Conservation (phyloP, 1,140 invertebrate genomes). For the Leptinotarsa undecemlineata region DNA sequence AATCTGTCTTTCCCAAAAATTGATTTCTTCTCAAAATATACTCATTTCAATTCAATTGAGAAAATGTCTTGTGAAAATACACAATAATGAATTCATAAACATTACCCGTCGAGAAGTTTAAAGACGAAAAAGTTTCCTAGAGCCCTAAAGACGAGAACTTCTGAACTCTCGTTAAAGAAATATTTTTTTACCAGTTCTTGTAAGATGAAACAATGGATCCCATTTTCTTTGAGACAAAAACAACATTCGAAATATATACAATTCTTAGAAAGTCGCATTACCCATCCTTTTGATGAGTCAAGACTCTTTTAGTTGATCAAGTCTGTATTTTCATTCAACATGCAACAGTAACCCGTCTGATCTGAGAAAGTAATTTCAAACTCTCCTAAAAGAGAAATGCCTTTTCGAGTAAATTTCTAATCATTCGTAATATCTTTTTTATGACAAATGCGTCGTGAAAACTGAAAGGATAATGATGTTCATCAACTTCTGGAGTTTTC, state of each 20-base stretch:
- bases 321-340: not conserved
- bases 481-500: not conserved
- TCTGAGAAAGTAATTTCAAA: not conserved
- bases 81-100: too few relatives aligned
- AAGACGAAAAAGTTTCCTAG: too few relatives aligned
- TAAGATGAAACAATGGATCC: too few relatives aligned
- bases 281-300: not conserved
- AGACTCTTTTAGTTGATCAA: not conserved
- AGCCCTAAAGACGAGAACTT: too few relatives aligned
- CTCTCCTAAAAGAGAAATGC: not conserved
- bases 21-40: too few relatives aligned
- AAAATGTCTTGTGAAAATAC: too few relatives aligned
- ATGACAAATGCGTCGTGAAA: not conserved
- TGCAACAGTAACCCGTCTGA: not conserved
- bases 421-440: not conserved
- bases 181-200: too few relatives aligned
- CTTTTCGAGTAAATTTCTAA: not conserved
- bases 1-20: too few relatives aligned
- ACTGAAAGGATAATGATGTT: not conserved
- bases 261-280: not conserved
- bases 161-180: too few relatives aligned
- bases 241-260: not conserved
- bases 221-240: too few relatives aligned
- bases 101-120: too few relatives aligned
- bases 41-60: too few relatives aligned